Evolutionary conservation across 2,888 invertebrate species (phyloP).

Genomic region (Uropetala carovei): DNA sequence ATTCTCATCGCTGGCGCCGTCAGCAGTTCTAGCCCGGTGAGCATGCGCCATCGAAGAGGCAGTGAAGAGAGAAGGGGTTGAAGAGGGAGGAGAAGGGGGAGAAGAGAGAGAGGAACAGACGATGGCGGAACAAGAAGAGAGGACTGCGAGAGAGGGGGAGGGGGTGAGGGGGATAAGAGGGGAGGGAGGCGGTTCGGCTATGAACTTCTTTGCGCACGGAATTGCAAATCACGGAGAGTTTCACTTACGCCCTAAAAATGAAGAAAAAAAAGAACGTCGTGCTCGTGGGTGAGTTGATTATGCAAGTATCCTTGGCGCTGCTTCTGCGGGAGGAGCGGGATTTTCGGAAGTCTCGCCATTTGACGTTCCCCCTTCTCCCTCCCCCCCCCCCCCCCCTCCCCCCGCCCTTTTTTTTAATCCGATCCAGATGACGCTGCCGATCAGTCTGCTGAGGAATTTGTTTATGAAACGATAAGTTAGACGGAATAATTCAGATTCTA

Average conservation of each 20-base stretch:
- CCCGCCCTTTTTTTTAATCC: no score
- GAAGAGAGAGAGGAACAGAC: background rate
- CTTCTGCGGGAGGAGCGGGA: no score
- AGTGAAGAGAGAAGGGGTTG: background rate
- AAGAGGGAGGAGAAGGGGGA: background rate
- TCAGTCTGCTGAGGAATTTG: no score
- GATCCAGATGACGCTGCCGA: no score
- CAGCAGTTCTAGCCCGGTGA: background rate
- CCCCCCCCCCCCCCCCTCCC: no score
- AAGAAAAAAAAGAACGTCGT: no score
- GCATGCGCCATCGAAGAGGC: background rate
- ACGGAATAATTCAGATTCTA: no score
- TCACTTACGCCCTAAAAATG: background rate
- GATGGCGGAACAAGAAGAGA: background rate
- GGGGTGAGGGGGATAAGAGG: background rate
- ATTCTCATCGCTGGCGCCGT: background rate
- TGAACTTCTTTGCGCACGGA: background rate
- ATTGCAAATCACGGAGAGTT: conserved; percentile 17
- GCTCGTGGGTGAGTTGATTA: no score
- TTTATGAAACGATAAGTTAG: no score
- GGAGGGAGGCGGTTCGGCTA: background rate
- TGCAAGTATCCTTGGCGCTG: no score
- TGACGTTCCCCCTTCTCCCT: no score
- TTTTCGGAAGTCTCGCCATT: no score
- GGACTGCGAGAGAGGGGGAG: background rate